Conservation (phyloP, 2,113 vertebrate genomes). For the Choloepus hoffmanni region DNA sequence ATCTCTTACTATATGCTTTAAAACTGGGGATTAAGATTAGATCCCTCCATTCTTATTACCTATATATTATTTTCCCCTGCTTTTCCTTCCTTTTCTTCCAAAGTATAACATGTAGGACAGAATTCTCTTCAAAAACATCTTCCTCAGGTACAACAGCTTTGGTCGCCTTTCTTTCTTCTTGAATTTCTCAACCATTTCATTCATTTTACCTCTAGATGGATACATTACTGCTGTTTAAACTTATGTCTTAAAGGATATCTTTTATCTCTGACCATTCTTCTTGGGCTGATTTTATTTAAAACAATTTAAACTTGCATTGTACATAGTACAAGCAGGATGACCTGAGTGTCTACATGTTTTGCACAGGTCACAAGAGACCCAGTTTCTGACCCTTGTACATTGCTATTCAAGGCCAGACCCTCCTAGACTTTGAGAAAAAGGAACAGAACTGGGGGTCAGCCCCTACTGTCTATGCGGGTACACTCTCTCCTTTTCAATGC, state of each 20-base stretch:
- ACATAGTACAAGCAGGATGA: neutral
- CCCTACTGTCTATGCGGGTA: neutral
- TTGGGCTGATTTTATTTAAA: neutral
- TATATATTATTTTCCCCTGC: neutral
- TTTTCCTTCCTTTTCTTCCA: neutral
- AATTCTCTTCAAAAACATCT: neutral
- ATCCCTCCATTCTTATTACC: neutral
- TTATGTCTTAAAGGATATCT: neutral
- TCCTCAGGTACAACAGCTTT: neutral
- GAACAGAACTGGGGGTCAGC: neutral
- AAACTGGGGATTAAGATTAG: neutral
- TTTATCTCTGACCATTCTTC: slow-evolving; percentile 30
- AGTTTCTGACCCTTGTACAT: neutral
- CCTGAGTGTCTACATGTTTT: neutral
- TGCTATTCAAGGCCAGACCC: neutral
- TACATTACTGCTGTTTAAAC: neutral
- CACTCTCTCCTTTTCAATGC: neutral
- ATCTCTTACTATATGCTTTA: neutral
- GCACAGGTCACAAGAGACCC: neutral
- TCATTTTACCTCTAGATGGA: neutral
- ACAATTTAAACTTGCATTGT: neutral
- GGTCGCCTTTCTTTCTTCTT: slow-evolving; percentile 32
- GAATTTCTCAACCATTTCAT: neutral
- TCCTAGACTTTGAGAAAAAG: neutral
- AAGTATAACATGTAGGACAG: slow-evolving; percentile 23